Evolutionary conservation across 2,888 invertebrate species (phyloP).

Genomic region (Pheosia tremula): DNA sequence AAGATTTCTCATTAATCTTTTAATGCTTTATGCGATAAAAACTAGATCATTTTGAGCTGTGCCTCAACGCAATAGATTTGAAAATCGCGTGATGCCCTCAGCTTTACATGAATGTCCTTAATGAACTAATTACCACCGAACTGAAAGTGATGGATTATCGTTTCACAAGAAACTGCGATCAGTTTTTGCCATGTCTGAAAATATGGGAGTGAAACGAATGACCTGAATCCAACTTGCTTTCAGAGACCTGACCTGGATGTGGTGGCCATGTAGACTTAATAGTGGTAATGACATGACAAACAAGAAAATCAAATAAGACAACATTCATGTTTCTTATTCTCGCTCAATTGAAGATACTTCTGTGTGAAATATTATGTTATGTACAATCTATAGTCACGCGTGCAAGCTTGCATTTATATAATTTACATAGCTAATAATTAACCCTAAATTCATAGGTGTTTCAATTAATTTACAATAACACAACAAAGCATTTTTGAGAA

Average conservation of each 20-base stretch:
- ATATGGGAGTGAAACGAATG: not conserved
- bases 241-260: not conserved
- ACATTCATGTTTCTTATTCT: no score
- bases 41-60: slow-evolving; percentile 8
- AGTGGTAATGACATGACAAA: not conserved
- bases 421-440: no score
- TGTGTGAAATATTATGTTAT: no score
- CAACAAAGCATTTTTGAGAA: no score
- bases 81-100: slow-evolving; percentile 9
- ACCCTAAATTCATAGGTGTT: no score
- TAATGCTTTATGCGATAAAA: not conserved
- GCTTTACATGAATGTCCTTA: not conserved
- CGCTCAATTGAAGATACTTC: no score
- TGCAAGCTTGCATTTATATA: no score
- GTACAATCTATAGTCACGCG: no score
- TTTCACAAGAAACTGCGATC: slow-evolving; percentile 27
- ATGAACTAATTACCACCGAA: slow-evolving; percentile 4
- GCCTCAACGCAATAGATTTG: not conserved
- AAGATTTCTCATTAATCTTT: not conserved
- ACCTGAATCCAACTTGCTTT: slow-evolving; percentile 2
- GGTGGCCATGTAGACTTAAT: not conserved
- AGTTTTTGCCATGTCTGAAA: slow-evolving; percentile 7
- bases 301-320: no score
- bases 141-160: slow-evolving; percentile 4
- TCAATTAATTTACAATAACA: no score